Conservation (phyloP, 2,797 vertebrate genomes). For the Podargus strigoides region DNA sequence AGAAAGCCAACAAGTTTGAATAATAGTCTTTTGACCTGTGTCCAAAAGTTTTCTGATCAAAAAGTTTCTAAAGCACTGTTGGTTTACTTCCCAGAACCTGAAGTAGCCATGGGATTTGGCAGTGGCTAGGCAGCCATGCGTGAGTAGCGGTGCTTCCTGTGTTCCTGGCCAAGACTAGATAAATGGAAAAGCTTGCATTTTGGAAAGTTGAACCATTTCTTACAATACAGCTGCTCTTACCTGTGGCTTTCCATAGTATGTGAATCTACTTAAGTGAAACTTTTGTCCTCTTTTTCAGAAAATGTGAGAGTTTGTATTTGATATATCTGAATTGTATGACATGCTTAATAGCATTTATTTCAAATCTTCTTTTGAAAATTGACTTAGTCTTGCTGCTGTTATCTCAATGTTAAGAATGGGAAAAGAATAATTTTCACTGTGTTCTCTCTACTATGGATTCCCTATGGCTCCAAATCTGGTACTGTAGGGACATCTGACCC, state of each 20-base stretch:
- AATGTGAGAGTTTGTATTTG: not conserved
- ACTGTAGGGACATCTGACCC: not conserved
- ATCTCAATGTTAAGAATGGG: not conserved
- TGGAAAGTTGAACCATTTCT: not conserved
- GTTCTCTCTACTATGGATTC: not conserved
- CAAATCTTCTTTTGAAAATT: not conserved
- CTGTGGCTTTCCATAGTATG: not conserved
- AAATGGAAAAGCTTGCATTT: not conserved
- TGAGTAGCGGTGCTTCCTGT: slow-evolving; percentile 18
- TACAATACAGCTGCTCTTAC: not conserved
- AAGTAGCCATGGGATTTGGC: slow-evolving; percentile 44
- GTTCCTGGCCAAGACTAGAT: not conserved
- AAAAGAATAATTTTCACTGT: not conserved
- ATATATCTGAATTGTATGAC: not conserved
- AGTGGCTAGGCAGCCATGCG: not conserved
- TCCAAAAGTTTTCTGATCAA: not conserved
- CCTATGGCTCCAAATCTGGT: not conserved
- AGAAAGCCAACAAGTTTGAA: not conserved
- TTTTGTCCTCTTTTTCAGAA: not conserved
- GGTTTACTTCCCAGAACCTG: slow-evolving; percentile 39
- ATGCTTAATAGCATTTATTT: not conserved
- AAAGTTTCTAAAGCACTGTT: not conserved
- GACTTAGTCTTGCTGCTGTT: not conserved
- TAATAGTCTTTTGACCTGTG: not conserved
- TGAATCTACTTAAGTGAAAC: not conserved